Evolutionary conservation across 2,113 vertebrate genomes (phyloP).

Genomic region (Elachura formosa): DNA sequence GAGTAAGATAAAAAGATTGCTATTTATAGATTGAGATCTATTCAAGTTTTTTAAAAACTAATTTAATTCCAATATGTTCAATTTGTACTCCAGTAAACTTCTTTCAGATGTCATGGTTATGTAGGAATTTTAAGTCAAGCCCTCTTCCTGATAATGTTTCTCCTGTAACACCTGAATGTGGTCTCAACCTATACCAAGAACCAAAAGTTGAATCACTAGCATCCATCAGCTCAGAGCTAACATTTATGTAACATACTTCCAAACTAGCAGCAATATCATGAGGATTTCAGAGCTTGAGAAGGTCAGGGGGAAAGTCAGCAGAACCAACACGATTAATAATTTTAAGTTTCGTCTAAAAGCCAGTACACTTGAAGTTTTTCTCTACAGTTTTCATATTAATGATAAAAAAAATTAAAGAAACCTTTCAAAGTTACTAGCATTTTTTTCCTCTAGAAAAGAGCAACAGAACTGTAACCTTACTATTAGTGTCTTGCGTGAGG

Average conservation of each 20-base stretch:
- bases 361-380: neutral
- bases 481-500: neutral
- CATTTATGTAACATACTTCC: neutral
- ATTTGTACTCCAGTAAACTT: neutral
- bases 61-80: neutral
- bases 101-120: neutral
- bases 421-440: neutral
- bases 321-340: neutral
- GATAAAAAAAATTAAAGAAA: neutral
- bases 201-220: neutral
- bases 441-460: neutral
- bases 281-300: neutral
- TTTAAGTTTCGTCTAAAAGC: neutral
- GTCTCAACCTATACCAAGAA: neutral
- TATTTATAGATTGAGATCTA: neutral
- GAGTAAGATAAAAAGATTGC: neutral
- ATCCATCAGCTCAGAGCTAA: neutral
- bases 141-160: neutral
- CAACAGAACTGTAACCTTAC: neutral
- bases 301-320: neutral
- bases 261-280: neutral
- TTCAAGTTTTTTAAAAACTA: neutral
- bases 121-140: neutral
- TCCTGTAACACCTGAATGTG: neutral
- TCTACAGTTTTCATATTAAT: neutral